phyloP scores from a whole-genome alignment of 1,140 invertebrate genomes.

The Trigoniulus corallinus region DNA sequence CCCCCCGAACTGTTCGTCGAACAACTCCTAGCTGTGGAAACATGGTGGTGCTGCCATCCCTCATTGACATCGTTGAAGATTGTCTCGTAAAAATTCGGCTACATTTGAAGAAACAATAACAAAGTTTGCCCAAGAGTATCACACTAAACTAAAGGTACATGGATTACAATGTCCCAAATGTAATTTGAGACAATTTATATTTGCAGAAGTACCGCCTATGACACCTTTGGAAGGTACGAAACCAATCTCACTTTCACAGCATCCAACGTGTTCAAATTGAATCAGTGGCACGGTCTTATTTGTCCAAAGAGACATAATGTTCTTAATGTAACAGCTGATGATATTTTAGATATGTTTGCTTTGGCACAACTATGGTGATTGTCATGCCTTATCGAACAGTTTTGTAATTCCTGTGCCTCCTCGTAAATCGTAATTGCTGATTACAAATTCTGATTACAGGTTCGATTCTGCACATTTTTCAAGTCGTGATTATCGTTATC shows the following conservation, averaged over 20 bases:
- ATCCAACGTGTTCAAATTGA: slow-evolving; percentile 33
- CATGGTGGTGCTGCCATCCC: too few species aligned
- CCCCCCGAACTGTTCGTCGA: too few species aligned
- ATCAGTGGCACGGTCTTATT: slow-evolving; percentile 29
- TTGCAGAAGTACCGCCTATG: slow-evolving; percentile 25
- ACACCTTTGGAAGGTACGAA: slow-evolving; percentile 26
- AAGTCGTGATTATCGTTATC: slow-evolving; percentile 19
- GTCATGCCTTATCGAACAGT: too few species aligned
- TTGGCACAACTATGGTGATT: slow-evolving; percentile 26
- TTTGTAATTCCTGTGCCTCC: slow-evolving; percentile 8
- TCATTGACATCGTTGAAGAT: too few species aligned
- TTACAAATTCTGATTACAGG: slow-evolving; percentile 14
- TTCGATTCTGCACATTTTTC: slow-evolving; percentile 16
- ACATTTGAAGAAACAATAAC: too few species aligned
- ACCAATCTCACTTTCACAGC: slow-evolving; percentile 24
- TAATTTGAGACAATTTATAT: too few species aligned
- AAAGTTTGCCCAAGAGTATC: too few species aligned
- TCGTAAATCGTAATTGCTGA: slow-evolving; percentile 12
- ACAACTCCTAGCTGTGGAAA: too few species aligned
- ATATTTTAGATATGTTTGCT: slow-evolving; percentile 25
- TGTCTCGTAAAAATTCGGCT: too few species aligned
- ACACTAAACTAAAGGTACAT: too few species aligned
- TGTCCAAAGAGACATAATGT: slow-evolving; percentile 28
- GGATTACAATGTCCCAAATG: too few species aligned
- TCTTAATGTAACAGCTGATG: slow-evolving; percentile 22